Evolutionary conservation across 2,888 invertebrate species (phyloP).

Genomic region (Danaus chrysippus): DNA sequence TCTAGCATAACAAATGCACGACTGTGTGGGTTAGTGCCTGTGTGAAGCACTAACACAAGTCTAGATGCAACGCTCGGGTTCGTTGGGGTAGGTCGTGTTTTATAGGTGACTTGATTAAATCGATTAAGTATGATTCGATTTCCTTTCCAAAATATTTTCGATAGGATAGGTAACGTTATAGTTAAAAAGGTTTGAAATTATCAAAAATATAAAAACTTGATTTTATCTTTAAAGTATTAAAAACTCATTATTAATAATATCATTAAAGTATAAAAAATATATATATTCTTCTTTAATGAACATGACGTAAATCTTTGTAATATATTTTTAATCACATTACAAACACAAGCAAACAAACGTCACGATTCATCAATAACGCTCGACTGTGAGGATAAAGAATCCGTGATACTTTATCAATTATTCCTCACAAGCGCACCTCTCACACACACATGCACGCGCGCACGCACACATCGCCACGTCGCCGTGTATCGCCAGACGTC

Average conservation of each 20-base stretch:
- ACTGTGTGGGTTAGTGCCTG: constrained; percentile 42
- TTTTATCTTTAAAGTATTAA: too few relatives aligned
- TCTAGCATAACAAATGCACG: constrained; percentile 50
- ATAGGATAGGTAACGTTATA: background rate
- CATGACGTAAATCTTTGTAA: too few relatives aligned
- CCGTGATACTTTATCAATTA: constrained; percentile 23
- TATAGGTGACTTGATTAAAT: constrained; percentile 19
- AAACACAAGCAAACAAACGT: background rate
- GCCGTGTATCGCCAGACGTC: constrained; percentile 42
- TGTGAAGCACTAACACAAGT: constrained; percentile 38
- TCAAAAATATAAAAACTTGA: too few relatives aligned
- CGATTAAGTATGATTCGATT: background rate
- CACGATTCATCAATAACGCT: background rate
- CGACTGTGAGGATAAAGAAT: background rate
- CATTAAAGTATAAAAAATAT: too few relatives aligned
- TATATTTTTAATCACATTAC: too few relatives aligned
- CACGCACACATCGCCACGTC: constrained; percentile 24
- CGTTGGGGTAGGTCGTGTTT: constrained; percentile 45
- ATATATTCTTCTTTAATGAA: too few relatives aligned
- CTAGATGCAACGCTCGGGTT: constrained; percentile 47
- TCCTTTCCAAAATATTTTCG: background rate
- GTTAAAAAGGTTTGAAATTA: too few relatives aligned
- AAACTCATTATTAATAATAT: too few relatives aligned
- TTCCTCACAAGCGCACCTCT: constrained; percentile 15
- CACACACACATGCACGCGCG: constrained; percentile 21